A percentile compares a stretch with the other conserved stretches of the same genome.
Conservation (phyloP, 2,113 vertebrate species). For the Ceratotherium simum region DNA sequence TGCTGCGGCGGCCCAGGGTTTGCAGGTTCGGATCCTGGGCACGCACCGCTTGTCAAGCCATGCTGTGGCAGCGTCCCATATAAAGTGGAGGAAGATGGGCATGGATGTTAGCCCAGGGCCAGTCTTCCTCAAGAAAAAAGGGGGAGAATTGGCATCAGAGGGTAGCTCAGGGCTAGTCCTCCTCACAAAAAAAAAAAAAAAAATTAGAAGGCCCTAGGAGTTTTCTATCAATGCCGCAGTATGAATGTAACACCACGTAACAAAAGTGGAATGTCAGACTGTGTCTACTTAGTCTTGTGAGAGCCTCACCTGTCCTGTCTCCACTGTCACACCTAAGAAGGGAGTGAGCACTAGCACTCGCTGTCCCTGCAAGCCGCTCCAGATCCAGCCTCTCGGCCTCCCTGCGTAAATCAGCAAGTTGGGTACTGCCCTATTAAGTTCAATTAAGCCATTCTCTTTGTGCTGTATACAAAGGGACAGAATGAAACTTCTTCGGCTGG, state of each 20-base stretch:
- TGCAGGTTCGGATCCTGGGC: too few species aligned
- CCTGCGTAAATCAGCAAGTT: background rate
- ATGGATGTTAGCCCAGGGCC: too few species aligned
- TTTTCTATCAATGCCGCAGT: background rate
- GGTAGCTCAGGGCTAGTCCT: too few species aligned
- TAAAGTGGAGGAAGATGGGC: too few species aligned
- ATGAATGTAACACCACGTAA: background rate
- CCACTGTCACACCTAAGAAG: background rate
- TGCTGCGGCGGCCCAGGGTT: too few species aligned
- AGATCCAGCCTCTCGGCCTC: background rate
- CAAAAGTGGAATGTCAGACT: background rate
- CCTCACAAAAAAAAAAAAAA: background rate
- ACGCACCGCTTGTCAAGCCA: too few species aligned
- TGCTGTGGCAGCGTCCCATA: too few species aligned
- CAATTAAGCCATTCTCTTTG: background rate
- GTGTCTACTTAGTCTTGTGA: rapidly evolving
- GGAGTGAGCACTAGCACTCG: background rate
- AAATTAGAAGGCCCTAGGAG: background rate
- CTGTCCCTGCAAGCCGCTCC: background rate
- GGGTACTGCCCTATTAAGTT: background rate
- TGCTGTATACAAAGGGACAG: background rate
- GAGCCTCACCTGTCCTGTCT: background rate
- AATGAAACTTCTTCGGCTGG: background rate
- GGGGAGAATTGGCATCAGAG: too few species aligned
- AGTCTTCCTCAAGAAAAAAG: too few species aligned